Percentiles rank a stretch among this genome's conserved stretches.
Conservation (phyloP, 2,797 vertebrate species). For the Smutsia gigantea region DNA sequence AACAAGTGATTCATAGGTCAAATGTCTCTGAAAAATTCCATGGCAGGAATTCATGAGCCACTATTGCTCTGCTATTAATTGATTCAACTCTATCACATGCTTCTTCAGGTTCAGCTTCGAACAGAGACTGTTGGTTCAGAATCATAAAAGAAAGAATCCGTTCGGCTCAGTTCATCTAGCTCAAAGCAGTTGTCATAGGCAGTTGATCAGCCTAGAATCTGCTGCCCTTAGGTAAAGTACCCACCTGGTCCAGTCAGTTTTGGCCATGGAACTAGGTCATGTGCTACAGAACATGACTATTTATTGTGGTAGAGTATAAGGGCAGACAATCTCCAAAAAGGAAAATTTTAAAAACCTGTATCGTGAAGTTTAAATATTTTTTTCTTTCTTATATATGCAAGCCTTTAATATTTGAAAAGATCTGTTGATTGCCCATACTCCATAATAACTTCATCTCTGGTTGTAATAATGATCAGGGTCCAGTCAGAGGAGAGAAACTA, state of each 20-base stretch:
- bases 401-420: not conserved
- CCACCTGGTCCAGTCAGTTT: not conserved
- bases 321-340: not conserved
- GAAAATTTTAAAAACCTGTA: not conserved
- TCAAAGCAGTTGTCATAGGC: not conserved
- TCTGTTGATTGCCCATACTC: not conserved
- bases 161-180: not conserved
- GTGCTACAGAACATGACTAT: not conserved
- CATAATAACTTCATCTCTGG: not conserved
- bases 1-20: slow-evolving; percentile 45
- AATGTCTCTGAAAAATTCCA: slow-evolving; percentile 8
- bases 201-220: not conserved
- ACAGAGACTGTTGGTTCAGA: not conserved
- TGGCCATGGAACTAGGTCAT: not conserved
- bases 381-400: not conserved
- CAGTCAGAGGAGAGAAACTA: not conserved
- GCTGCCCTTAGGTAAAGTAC: not conserved
- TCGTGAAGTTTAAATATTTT: not conserved
- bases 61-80: slow-evolving; percentile 30
- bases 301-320: not conserved
- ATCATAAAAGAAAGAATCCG: slow-evolving; percentile 30
- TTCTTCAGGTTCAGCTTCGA: not conserved
- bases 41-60: slow-evolving; percentile 28
- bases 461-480: not conserved
- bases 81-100: not conserved